phyloP scores from a whole-genome alignment of 2,113 vertebrate genomes.

The Pampusana beccarii region DNA sequence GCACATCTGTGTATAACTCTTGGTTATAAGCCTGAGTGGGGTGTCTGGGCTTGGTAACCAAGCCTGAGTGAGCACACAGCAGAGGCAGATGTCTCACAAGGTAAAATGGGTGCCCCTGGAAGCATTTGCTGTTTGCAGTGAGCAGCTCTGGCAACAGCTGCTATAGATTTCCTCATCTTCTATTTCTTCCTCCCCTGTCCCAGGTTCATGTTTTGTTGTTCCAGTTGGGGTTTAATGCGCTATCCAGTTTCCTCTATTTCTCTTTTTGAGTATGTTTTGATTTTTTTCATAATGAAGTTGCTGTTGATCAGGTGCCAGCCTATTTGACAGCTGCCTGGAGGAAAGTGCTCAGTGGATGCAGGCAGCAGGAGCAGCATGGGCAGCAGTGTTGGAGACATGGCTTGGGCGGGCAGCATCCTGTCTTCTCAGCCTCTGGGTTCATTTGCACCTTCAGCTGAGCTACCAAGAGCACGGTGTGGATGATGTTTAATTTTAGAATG shows the following conservation, averaged over 20 bases:
- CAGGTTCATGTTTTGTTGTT: not conserved
- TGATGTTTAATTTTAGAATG: not conserved
- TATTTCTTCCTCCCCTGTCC: not conserved
- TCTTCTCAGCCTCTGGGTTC: not conserved
- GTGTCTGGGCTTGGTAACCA: not conserved
- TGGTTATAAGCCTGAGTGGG: not conserved
- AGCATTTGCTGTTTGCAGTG: not conserved
- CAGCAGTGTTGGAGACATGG: not conserved
- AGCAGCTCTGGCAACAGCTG: not conserved
- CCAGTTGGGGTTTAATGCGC: conserved; percentile 1
- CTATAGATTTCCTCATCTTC: conserved; percentile 5
- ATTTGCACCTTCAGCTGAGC: not conserved
- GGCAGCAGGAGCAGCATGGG: not conserved
- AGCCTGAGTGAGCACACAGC: not conserved
- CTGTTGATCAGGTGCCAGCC: not conserved
- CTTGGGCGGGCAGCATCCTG: not conserved
- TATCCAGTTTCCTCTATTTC: conserved; percentile 25
- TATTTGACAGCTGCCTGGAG: conserved; percentile 30
- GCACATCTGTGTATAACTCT: not conserved
- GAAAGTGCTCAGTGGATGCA: not conserved
- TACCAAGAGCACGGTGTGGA: accelerated
- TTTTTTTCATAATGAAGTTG: not conserved
- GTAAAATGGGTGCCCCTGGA: not conserved
- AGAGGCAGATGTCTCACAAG: not conserved
- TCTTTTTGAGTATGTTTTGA: conserved; percentile 15